Conservation (phyloP, 2,888 invertebrate genomes). For the Panopea generosa region DNA sequence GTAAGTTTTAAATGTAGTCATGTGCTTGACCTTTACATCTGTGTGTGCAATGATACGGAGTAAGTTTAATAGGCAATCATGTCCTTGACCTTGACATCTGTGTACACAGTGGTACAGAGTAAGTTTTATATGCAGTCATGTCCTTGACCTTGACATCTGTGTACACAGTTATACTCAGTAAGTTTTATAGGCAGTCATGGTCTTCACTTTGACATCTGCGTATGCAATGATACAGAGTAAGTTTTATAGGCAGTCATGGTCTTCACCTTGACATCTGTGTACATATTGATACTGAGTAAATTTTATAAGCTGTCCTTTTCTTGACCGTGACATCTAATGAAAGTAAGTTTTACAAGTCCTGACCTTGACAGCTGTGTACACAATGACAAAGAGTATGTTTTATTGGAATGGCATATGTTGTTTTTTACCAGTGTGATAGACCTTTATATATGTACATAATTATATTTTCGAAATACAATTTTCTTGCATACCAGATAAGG, state of each 20-base stretch:
- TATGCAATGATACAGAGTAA: constrained; percentile 98
- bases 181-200: constrained; percentile 86
- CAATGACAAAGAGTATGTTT: constrained; percentile 88
- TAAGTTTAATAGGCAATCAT: constrained; percentile 89
- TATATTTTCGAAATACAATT: no score
- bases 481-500: no score
- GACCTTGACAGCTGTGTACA: constrained; percentile 97
- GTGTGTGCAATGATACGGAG: constrained; percentile 98
- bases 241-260: constrained; percentile 87
- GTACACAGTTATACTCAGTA: constrained; percentile 91
- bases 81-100: constrained; percentile 97
- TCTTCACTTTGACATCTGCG: constrained; percentile 96
- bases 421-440: no score
- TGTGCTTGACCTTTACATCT: constrained; percentile 96
- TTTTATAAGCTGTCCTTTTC: constrained; percentile 87
- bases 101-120: constrained; percentile 98
- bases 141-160: constrained; percentile 97
- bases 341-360: constrained; percentile 92
- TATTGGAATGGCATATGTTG: no score
- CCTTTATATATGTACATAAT: no score
- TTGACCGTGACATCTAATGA: constrained; percentile 97
- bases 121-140: constrained; percentile 87
- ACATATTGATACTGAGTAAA: constrained; percentile 89
- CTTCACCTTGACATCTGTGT: constrained; percentile 97
- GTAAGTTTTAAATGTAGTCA: constrained; percentile 88